These are phyloP conservation scores for Diadegma fenestrale DNA, from an alignment of 2,888 invertebrate species.

Conservation along the genomic window DNA sequence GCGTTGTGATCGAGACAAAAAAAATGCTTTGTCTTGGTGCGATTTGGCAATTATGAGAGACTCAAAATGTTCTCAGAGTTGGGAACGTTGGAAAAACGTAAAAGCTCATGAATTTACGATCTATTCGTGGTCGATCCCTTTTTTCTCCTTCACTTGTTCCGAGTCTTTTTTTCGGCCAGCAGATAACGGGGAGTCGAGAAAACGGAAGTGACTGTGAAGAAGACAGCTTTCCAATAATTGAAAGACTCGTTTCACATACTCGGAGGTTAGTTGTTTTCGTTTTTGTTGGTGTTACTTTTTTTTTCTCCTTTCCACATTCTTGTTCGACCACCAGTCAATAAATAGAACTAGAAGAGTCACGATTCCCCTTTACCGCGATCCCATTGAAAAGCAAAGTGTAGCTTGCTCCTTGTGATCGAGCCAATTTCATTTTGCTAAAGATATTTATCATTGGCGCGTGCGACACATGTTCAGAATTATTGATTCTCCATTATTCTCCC, in stretches of 20 bases:
- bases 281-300: not conserved
- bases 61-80: not conserved
- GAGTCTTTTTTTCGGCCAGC: not conserved
- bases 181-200: not conserved
- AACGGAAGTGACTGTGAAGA: slow-evolving; percentile 17
- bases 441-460: slow-evolving; percentile 8
- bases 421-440: not conserved
- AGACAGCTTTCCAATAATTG: slow-evolving; percentile 33
- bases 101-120: not conserved
- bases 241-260: slow-evolving; percentile 20
- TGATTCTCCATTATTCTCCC: not conserved
- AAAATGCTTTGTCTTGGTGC: not conserved
- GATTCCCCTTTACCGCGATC: slow-evolving; percentile 2
- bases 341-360: slow-evolving; percentile 16
- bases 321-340: slow-evolving; percentile 11
- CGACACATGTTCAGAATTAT: not conserved
- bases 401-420: slow-evolving; percentile 10
- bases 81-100: not conserved
- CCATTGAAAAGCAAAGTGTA: slow-evolving; percentile 13
- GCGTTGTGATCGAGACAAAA: not conserved
- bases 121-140: not conserved
- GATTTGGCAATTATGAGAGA: not conserved
- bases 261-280: not conserved
- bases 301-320: slow-evolving; percentile 8
- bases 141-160: not conserved